A percentile compares a stretch with the other conserved stretches of the same genome.
phyloP scores from a whole-genome alignment of 2,888 invertebrate genomes.

The Melinaea menophilus region DNA sequence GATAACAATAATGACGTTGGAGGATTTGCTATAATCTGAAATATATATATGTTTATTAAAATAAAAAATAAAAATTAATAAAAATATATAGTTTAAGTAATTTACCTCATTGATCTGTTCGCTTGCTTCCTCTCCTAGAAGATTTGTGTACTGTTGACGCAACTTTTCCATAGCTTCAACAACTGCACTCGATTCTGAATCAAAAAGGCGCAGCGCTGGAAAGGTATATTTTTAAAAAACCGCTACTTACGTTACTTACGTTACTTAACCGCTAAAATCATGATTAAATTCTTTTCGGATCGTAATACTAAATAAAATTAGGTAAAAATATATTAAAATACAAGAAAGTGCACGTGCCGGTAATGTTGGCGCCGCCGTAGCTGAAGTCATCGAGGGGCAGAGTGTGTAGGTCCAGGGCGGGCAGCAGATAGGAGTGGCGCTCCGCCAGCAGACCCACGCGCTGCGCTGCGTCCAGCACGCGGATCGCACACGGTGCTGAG shows the following conservation, averaged over 20 bases:
- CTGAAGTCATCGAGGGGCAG: constrained; percentile 50
- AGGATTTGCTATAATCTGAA: constrained; percentile 25
- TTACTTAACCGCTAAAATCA: too few species aligned
- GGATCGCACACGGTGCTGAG: constrained; percentile 49
- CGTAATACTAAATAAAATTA: background rate
- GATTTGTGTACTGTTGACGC: constrained; percentile 35
- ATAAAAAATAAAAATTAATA: background rate
- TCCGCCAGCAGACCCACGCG: constrained; percentile 61
- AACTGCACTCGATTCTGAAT: constrained; percentile 46
- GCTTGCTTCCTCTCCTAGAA: constrained; percentile 35
- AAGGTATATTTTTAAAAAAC: background rate
- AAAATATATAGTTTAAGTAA: constrained; percentile 6
- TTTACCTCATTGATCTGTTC: constrained; percentile 19
- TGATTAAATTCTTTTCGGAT: too few species aligned
- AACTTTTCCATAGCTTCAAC: constrained; percentile 30
- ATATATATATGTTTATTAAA: background rate
- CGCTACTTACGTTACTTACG: too few species aligned
- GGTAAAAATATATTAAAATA: background rate
- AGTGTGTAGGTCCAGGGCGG: constrained; percentile 60
- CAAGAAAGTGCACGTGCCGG: constrained; percentile 38
- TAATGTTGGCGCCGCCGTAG: constrained; percentile 66
- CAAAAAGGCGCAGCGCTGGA: constrained; percentile 54
- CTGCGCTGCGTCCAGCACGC: constrained; percentile 65
- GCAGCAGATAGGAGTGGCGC: constrained; percentile 56
- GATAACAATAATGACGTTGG: constrained; percentile 45